Conservation (phyloP, 2,113 vertebrate genomes). For the Plectropomus leopardus region DNA sequence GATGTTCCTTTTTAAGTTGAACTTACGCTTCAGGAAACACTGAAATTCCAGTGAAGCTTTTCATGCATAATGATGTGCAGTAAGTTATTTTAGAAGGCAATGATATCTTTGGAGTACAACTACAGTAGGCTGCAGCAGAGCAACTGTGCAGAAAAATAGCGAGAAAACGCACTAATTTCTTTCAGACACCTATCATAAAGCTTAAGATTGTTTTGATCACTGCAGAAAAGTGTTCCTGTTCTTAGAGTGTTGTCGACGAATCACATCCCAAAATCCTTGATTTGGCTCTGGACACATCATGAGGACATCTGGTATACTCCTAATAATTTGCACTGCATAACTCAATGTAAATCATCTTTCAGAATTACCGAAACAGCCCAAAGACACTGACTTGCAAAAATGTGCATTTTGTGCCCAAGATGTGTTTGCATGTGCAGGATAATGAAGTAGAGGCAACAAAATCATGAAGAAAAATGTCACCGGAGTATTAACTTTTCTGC, state of each 20-base stretch:
- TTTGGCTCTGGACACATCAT: slow-evolving; percentile 29
- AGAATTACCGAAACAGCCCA: slow-evolving; percentile 22
- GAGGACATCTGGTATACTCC: slow-evolving; percentile 41
- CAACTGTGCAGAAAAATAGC: background rate
- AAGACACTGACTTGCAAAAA: slow-evolving; percentile 21
- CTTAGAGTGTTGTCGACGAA: slow-evolving; percentile 15
- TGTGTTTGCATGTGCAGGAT: background rate
- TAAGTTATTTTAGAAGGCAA: slow-evolving; percentile 21
- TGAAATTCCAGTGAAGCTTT: slow-evolving; percentile 29
- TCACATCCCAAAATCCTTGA: slow-evolving; percentile 9
- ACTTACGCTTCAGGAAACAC: slow-evolving; percentile 36
- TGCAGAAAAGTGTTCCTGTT: background rate
- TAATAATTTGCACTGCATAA: slow-evolving; percentile 53
- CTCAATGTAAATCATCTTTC: slow-evolving; percentile 40
- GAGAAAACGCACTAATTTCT: background rate
- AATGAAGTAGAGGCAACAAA: background rate
- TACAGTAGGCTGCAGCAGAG: background rate
- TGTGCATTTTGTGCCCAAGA: slow-evolving; percentile 9
- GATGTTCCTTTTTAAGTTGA: slow-evolving; percentile 32
- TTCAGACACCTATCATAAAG: background rate
- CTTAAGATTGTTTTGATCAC: background rate
- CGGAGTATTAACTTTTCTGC: background rate
- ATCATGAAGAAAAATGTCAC: slow-evolving; percentile 26
- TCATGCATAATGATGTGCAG: slow-evolving; percentile 40
- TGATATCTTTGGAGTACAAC: slow-evolving; percentile 3